Conservation (phyloP, 2,113 vertebrate species). For the Serranochromis macrocephalus region DNA sequence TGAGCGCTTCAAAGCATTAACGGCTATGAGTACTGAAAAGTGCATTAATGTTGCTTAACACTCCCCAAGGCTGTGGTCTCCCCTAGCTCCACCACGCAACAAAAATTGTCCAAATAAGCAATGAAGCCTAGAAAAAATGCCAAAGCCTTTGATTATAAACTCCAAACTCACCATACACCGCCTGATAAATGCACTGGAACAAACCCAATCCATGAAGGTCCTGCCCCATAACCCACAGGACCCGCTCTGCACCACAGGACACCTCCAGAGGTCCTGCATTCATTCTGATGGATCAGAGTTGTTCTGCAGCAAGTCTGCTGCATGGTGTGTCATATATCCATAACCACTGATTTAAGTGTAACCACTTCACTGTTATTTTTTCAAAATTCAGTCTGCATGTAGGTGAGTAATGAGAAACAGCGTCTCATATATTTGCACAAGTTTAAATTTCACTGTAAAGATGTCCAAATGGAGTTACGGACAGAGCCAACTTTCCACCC, state of each 20-base stretch:
- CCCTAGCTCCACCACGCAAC: background rate
- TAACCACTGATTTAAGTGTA: background rate
- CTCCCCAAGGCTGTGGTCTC: background rate
- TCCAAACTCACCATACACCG: background rate
- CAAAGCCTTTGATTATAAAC: background rate
- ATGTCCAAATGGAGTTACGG: background rate
- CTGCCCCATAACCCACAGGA: background rate
- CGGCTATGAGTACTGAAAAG: background rate
- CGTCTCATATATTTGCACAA: background rate
- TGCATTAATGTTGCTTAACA: background rate
- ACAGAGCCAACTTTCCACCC: slow-evolving; percentile 6
- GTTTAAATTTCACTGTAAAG: slow-evolving; percentile 7
- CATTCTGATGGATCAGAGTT: background rate
- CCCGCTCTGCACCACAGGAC: background rate
- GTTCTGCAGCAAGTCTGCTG: background rate
- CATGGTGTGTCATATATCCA: background rate
- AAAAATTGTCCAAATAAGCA: background rate
- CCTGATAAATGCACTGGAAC: background rate
- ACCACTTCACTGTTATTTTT: background rate
- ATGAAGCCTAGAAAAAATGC: background rate
- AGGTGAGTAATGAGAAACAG: background rate
- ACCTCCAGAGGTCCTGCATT: background rate
- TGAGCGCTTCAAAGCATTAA: background rate
- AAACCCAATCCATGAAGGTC: background rate
- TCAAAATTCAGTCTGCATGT: background rate